Percentiles rank a stretch among this genome's conserved stretches.
Evolutionary conservation across 1,140 invertebrate genomes (phyloP).

Genomic region (Saccostrea echinata): DNA sequence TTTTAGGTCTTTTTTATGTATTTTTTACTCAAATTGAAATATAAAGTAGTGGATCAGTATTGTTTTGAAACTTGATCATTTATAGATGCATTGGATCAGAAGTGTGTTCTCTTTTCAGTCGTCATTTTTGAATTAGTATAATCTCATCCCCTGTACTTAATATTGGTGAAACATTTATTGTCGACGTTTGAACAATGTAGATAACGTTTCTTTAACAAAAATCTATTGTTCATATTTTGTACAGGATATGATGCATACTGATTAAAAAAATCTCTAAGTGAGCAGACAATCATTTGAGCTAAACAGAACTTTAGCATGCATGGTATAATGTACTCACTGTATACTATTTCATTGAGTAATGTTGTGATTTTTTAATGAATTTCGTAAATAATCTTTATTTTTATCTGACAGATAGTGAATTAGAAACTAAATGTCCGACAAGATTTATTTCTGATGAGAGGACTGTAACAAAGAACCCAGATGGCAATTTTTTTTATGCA

Average conservation of each 20-base stretch:
- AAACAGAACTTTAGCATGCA: not conserved
- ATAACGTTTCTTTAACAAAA: not conserved
- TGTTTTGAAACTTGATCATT: constrained; percentile 4
- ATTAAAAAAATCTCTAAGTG: not conserved
- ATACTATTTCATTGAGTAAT: not conserved
- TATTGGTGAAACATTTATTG: not conserved
- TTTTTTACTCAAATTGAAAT: not conserved
- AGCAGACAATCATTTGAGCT: not conserved
- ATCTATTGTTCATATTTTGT: not conserved
- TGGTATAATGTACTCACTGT: not conserved
- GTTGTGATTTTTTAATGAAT: not conserved
- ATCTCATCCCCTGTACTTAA: not conserved
- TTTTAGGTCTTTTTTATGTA: not conserved
- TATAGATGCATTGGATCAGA: not conserved
- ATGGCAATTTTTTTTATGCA: not conserved
- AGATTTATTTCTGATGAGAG: not conserved
- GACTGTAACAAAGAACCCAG: not conserved
- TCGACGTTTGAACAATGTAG: not conserved
- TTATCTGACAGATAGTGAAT: no score
- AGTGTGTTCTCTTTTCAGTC: not conserved
- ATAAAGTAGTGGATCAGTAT: not conserved
- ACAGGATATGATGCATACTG: constrained; percentile 26
- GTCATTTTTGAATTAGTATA: not conserved
- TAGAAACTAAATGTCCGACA: not conserved
- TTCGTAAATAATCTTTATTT: not conserved